phyloP scores from a whole-genome alignment of 2,888 invertebrate genomes.

The Poecilobothrus nobilitatus region DNA sequence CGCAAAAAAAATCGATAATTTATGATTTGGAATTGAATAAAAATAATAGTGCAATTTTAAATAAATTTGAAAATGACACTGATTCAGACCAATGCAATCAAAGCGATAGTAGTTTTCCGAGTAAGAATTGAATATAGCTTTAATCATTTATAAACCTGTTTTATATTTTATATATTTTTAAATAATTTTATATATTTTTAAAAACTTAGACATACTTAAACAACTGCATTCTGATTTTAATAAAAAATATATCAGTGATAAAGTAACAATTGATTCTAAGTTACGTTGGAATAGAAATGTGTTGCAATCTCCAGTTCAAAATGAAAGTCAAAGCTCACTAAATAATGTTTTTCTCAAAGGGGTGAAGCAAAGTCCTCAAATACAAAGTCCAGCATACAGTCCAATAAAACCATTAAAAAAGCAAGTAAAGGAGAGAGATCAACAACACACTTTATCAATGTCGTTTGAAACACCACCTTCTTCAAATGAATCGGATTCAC shows the following conservation, averaged over 20 bases:
- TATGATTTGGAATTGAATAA: background rate
- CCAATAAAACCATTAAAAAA: background rate
- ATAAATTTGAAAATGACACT: background rate
- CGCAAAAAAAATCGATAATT: background rate
- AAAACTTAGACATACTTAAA: background rate
- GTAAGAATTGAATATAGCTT: background rate
- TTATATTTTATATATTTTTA: background rate
- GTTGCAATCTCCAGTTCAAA: background rate
- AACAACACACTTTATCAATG: background rate
- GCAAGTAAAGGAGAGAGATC: background rate
- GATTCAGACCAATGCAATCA: background rate
- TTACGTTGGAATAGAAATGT: background rate
- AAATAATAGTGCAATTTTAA: background rate
- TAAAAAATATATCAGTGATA: background rate
- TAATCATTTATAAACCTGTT: no score
- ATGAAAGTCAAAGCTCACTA: background rate
- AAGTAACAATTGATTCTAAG: background rate
- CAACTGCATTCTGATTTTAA: background rate
- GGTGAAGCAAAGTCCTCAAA: background rate
- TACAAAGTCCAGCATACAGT: background rate
- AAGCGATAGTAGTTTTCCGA: background rate
- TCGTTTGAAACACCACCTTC: background rate
- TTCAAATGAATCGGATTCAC: background rate
- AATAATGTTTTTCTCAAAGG: background rate
- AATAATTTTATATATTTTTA: background rate